phyloP scores from a whole-genome alignment of 2,797 vertebrate species.

The Chelonia mydas region DNA sequence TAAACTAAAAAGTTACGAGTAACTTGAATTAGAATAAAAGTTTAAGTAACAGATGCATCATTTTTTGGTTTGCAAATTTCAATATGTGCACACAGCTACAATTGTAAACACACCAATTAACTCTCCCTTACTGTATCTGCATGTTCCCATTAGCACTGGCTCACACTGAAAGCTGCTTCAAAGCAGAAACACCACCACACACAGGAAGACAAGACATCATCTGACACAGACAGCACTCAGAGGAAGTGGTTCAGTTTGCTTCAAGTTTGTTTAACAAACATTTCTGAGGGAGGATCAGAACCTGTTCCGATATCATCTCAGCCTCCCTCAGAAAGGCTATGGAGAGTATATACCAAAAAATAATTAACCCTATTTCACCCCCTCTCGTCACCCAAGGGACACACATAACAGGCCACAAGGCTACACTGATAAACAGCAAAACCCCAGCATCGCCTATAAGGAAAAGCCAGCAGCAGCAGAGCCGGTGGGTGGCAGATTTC shows the following conservation, averaged over 20 bases:
- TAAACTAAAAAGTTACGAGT: slow-evolving; percentile 19
- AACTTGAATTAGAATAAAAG: background rate
- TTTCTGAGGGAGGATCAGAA: background rate
- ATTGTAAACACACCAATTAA: background rate
- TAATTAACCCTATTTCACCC: background rate
- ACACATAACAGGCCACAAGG: slow-evolving; percentile 36
- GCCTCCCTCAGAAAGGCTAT: background rate
- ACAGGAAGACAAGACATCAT: background rate
- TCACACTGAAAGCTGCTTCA: background rate
- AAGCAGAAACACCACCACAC: background rate
- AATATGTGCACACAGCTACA: fast-evolving
- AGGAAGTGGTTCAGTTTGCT: background rate
- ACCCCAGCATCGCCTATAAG: background rate
- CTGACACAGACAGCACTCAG: background rate
- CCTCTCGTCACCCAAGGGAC: background rate
- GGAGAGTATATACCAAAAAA: background rate
- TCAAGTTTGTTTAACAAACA: slow-evolving; percentile 56
- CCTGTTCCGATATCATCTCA: background rate
- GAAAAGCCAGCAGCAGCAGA: background rate
- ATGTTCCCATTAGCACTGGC: background rate
- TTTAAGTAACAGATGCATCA: background rate
- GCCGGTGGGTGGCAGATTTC: background rate
- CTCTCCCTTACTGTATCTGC: background rate
- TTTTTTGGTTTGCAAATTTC: background rate
- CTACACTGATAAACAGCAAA: background rate